Evolutionary conservation across 2,888 invertebrate genomes (phyloP), one percentile per base, ranked within the genome.

Genomic region (Trilocha varians): DNA sequence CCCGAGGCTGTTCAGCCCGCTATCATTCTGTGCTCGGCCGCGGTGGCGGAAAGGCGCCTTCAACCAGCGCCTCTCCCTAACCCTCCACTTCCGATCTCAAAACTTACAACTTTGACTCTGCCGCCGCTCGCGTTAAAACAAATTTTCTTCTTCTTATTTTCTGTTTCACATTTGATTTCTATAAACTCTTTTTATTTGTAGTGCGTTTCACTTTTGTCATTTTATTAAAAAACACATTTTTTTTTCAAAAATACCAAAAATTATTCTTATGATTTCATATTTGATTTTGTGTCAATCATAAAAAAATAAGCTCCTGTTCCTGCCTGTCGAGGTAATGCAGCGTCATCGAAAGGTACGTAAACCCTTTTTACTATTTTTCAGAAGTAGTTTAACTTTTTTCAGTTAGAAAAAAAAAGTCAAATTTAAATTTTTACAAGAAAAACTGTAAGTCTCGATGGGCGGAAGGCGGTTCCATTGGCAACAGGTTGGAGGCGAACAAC

Each of bases 391-490:
- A 11, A 25, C 25, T 2, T 40, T 47, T 53, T 59, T 45, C 56
- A 61, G n/a, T n/a, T 55, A 43, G 16, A 35, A 14, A 14, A 39
- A 39, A 42, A 45, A 43, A n/a, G n/a, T n/a, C n/a, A n/a, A 49
- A 44, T 53, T 41, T 36, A 37, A 44, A 41, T 47, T 45, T 39
- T 46, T 42, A 42, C 36, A 41, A 39, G 50, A 55, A 55, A 61
- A 53, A 57, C 54, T 50, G n/a, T 49, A 43, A 48, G 57, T 55
- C 58, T 52, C 62, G 74, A 80, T 75, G 83, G 83, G 84, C 84
- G 84, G 78, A 82, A 84, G 84, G 84, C 84, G 84, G 74, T 73
- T 64, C 82, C 80, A 75, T 45, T 76, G 77, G 82, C 84, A 85
- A 84, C 84, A 84, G 84, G 84, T 84, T 77, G 82, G 62, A 53